phyloP scores from a whole-genome alignment of 2,888 invertebrate species.

The Plebejus anna region DNA sequence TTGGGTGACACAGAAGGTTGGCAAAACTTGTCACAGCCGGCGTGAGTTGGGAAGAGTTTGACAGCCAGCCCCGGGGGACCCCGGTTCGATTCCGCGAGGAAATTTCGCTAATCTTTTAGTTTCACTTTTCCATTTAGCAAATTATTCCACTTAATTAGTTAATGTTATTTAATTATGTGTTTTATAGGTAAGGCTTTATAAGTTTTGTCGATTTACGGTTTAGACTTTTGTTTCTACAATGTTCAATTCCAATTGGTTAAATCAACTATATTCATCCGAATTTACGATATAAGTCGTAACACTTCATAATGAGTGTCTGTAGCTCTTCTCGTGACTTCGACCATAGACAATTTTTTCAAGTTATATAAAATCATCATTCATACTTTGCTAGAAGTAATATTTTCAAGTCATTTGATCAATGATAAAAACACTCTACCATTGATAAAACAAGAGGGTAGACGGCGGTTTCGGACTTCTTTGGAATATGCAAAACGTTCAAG shows the following conservation, averaged over 20 bases:
- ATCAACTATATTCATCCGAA: too few species aligned
- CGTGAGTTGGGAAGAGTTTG: constrained; percentile 64
- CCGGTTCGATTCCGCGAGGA: constrained; percentile 67
- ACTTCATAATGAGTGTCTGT: too few species aligned
- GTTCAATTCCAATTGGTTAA: too few species aligned
- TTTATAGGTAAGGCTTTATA: neutral
- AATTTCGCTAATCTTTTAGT: constrained; percentile 66
- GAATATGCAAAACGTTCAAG: constrained; percentile 76
- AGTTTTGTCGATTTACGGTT: too few species aligned
- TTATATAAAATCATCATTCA: neutral
- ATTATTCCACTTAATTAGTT: constrained; percentile 12
- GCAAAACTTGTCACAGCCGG: constrained; percentile 73
- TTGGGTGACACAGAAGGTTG: constrained; percentile 72
- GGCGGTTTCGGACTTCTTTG: constrained; percentile 51
- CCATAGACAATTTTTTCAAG: too few species aligned
- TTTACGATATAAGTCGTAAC: too few species aligned
- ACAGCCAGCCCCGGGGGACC: constrained; percentile 61
- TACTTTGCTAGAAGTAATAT: neutral
- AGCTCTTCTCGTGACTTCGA: too few species aligned
- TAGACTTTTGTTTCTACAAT: too few species aligned
- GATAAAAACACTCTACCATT: constrained; percentile 12
- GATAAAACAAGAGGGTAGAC: neutral
- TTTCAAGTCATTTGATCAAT: neutral
- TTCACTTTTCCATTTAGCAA: constrained; percentile 39
- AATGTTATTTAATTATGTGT: constrained; percentile 9